Evolutionary conservation across 2,797 vertebrate species (phyloP), one percentile per base, ranked within the genome.

Genomic region (Nothura maculosa): DNA sequence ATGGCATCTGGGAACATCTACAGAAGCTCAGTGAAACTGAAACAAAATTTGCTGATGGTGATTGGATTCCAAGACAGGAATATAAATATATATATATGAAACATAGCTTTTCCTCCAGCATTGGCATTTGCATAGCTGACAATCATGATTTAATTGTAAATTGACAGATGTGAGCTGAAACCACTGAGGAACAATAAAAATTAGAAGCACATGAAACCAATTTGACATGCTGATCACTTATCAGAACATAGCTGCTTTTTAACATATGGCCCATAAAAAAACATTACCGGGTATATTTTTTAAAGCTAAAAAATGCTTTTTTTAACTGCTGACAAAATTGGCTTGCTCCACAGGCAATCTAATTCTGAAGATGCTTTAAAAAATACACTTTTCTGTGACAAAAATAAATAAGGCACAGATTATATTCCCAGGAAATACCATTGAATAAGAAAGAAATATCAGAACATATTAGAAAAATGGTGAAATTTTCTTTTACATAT

Each of bases 261-360:
- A 95, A 84, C 90, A 94, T 95, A 92, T 60, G 93, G 89, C 45
- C 63, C 74, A 57, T 91, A 87, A 94, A 94, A 94, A 91, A 89
- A 64, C 1, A 2, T 93, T 76, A 89, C 32, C 84, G 8, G 4
- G 57, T 92, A 21, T 89, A 89, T 95, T 95, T 95, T 81, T 89
- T 93, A 94, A 91, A 89, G 57, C 68, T 70, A 64, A 89, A 88
- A 70, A 85, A 73, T 85, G 77, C 92, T 89, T 87, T 96, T 96
- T 94, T 64, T 84, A 96, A 92, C 87, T 91, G 82, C 85, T 92
- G 68, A 93, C 83, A 38, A 90, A 94, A 94, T 89, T 94, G 90
- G 85, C 92, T 96, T 94, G 30, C 74, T 93, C 81, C 94, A 89
- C 93, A 95, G 86, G 84, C 79, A 67, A 80, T 90, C 86, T 86